These are phyloP conservation scores for Clinocottus analis DNA, from an alignment of 2,113 vertebrate genomes.

Conservation along the genomic window DNA sequence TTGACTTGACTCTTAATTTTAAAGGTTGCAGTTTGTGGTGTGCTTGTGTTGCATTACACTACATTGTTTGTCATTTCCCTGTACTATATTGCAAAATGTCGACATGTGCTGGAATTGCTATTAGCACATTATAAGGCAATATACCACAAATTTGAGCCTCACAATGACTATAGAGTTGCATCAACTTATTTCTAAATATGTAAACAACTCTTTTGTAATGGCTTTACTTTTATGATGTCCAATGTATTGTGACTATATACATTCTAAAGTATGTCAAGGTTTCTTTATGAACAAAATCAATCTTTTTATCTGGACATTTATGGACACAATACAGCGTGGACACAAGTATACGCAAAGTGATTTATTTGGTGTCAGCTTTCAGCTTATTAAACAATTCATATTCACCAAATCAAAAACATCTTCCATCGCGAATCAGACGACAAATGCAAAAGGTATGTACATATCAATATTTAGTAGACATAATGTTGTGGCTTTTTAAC, in stretches of 20 bases:
- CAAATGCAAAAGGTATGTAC: constrained; percentile 69
- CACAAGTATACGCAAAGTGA: constrained; percentile 63
- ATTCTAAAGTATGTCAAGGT: background rate
- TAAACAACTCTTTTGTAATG: background rate
- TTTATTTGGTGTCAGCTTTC: constrained; percentile 81
- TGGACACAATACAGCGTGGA: background rate
- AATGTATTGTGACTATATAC: background rate
- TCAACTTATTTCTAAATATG: background rate
- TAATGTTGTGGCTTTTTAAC: constrained; percentile 36
- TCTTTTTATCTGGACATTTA: background rate
- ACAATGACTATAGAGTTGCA: background rate
- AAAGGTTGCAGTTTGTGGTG: background rate
- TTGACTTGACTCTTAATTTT: background rate
- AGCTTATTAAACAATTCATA: constrained; percentile 64
- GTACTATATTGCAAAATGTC: background rate
- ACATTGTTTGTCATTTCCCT: background rate
- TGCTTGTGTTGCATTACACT: background rate
- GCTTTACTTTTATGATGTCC: background rate
- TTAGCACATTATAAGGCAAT: background rate
- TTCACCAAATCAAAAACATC: constrained; percentile 50
- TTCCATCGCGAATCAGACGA: constrained; percentile 46
- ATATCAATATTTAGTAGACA: constrained; percentile 53
- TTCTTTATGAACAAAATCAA: background rate
- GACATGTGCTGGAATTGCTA: background rate
- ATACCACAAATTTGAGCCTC: background rate